Evolutionary conservation across 2,888 invertebrate species (phyloP), one percentile per base, ranked within the genome.

Genomic region (Volucella inanis): DNA sequence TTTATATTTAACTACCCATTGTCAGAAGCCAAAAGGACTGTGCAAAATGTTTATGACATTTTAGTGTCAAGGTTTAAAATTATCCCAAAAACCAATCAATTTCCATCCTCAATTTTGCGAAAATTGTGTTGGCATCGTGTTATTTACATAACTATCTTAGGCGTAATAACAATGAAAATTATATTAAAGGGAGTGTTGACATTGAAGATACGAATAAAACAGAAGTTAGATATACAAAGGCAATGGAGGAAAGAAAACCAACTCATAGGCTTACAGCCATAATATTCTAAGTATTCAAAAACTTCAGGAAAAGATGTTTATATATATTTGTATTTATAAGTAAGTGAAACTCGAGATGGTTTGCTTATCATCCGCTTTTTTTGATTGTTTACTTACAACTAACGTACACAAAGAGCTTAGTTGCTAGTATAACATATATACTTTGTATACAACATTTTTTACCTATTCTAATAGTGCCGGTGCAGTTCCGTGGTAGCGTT

Each of bases 381-480:
- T n/a, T n/a, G n/a, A n/a, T n/a, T n/a, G n/a, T n/a, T n/a, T n/a
- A n/a, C n/a, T n/a, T n/a, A n/a, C n/a, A n/a, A n/a, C n/a, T n/a
- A n/a, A n/a, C n/a, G n/a, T n/a, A n/a, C n/a, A n/a, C n/a, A n/a
- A n/a, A n/a, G n/a, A n/a, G n/a, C n/a, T n/a, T n/a, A n/a, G n/a
- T n/a, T n/a, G n/a, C n/a, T n/a, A n/a, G n/a, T n/a, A n/a, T n/a
- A n/a, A n/a, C n/a, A n/a, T n/a, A n/a, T n/a, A n/a, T n/a, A n/a
- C n/a, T n/a, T n/a, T n/a, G n/a, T n/a, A n/a, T n/a, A n/a, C n/a
- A n/a, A n/a, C n/a, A 39, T 88, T 80, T 88, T 87, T 88, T 22
- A 22, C 2, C 2, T 88, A 31, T 31, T 31, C 6, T 6, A 31
- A 31, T 31, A 6, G 31, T 31, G 31, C 6, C 6, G 31, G 31